phyloP scores from a whole-genome alignment of 2,113 vertebrate species.

The Pao palembangensis region DNA sequence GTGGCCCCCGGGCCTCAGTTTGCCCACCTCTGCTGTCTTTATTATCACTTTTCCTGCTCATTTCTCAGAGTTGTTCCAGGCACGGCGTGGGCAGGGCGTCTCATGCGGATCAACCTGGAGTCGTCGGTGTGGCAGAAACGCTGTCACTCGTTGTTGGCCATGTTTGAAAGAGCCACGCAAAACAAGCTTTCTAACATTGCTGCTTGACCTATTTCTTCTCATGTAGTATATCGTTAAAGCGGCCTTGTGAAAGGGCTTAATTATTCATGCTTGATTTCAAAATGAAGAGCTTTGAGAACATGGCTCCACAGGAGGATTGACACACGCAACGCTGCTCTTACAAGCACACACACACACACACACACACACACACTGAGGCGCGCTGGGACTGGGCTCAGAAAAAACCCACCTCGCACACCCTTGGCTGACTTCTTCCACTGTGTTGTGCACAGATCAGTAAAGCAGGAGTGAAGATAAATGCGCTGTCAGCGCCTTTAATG shows the following conservation, averaged over 20 bases:
- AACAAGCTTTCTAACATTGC: constrained; percentile 53
- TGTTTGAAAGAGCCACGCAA: constrained; percentile 55
- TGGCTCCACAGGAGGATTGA: constrained; percentile 71
- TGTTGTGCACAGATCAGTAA: constrained; percentile 69
- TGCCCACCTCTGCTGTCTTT: too few species aligned
- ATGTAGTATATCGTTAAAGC: constrained; percentile 73
- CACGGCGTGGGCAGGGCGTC: neutral
- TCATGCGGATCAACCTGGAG: constrained; percentile 34
- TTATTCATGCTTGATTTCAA: constrained; percentile 79
- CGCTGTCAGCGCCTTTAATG: constrained; percentile 74
- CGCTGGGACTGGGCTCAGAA: constrained; percentile 34
- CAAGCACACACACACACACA: constrained; percentile 68
- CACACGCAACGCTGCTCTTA: constrained; percentile 68
- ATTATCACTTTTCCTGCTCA: constrained; percentile 1
- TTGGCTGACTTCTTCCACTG: constrained; percentile 65
- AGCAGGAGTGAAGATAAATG: constrained; percentile 75
- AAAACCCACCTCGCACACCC: constrained; percentile 37
- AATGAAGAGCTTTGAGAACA: constrained; percentile 76
- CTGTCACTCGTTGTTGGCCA: constrained; percentile 39
- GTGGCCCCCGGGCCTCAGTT: too few species aligned
- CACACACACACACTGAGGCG: constrained; percentile 51
- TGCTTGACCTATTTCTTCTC: constrained; percentile 77
- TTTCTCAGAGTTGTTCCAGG: neutral
- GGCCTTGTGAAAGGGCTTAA: constrained; percentile 74
- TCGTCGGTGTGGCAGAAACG: constrained; percentile 27